Percentiles rank a stretch among this genome's conserved stretches.
Conservation (phyloP, 2,797 vertebrate genomes). For the Thunnus albacares region DNA sequence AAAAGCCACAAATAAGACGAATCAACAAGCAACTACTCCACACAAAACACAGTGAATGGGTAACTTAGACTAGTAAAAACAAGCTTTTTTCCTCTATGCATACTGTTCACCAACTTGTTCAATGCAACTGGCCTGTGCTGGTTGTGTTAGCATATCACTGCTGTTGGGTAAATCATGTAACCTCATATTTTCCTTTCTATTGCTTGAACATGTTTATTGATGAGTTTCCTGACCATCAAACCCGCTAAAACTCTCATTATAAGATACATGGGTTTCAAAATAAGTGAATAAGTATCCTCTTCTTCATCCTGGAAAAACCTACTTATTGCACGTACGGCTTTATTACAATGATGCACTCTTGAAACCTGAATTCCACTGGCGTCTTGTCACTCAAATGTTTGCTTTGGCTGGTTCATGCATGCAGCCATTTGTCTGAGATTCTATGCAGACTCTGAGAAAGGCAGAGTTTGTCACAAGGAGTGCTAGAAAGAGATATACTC, state of each 20-base stretch:
- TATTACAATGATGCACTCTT: constrained; percentile 12
- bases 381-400: background rate
- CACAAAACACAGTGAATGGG: constrained; percentile 43
- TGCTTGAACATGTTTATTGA: constrained; percentile 11
- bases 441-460: constrained; percentile 32
- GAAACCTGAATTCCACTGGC: background rate
- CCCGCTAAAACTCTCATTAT: constrained; percentile 2
- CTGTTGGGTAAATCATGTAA: background rate
- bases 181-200: background rate
- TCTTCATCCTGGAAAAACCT: constrained; percentile 19
- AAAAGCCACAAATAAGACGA: constrained; percentile 59
- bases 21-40: constrained; percentile 41
- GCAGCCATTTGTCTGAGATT: constrained; percentile 30
- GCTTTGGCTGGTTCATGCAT: constrained; percentile 63
- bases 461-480: constrained; percentile 24
- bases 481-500: constrained; percentile 17
- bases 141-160: constrained; percentile 26
- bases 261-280: constrained; percentile 10
- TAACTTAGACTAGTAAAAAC: constrained; percentile 7
- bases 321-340: constrained; percentile 47
- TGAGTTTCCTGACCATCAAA: background rate
- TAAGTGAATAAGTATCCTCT: background rate
- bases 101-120: constrained; percentile 18
- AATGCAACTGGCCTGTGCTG: constrained; percentile 3
- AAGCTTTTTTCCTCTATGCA: background rate